Conservation (phyloP, 2,797 vertebrate species). For the Neomorphus geoffroyi region DNA sequence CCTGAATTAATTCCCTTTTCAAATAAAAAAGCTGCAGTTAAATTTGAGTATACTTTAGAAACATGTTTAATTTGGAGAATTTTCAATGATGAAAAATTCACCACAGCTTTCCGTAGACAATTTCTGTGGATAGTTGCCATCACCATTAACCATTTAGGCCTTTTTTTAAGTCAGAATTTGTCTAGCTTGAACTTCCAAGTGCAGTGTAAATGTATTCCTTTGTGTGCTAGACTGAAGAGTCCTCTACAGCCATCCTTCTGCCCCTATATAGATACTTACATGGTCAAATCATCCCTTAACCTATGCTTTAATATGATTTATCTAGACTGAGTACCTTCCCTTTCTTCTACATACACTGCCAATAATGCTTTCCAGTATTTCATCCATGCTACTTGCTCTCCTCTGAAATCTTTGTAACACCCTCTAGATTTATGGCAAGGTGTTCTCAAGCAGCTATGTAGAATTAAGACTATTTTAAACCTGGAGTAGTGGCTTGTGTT, state of each 20-base stretch:
- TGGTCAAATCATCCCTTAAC: background rate
- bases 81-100: background rate
- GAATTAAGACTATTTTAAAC: slow-evolving; percentile 4
- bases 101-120: background rate
- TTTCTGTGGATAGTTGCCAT: background rate
- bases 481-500: background rate
- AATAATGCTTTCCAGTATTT: background rate
- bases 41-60: background rate
- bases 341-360: background rate
- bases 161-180: background rate
- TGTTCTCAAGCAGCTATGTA: background rate
- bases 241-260: background rate
- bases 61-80: background rate
- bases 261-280: background rate
- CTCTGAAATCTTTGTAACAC: background rate
- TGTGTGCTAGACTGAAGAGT: background rate
- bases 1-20: slow-evolving; percentile 19
- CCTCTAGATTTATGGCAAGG: background rate
- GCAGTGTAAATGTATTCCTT: background rate
- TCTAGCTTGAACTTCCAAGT: background rate
- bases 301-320: background rate
- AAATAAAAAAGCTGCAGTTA: background rate
- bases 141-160: background rate
- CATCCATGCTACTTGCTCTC: background rate
- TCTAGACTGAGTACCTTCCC: background rate